Percentiles rank a stretch among this genome's conserved stretches.
Conservation (phyloP, 2,888 invertebrate genomes). For the Coremacera marginata region DNA sequence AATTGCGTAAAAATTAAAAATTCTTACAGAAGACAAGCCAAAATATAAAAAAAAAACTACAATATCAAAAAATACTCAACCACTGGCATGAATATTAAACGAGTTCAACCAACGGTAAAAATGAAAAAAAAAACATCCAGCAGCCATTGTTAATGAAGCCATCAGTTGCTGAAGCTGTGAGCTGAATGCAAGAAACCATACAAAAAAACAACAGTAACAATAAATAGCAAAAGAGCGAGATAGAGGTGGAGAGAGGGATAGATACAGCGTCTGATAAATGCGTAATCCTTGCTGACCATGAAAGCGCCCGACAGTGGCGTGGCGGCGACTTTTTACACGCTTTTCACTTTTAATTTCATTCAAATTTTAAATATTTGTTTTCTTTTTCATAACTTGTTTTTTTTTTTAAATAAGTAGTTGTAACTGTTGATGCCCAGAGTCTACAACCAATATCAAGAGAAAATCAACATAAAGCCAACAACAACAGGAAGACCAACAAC, state of each 20-base stretch:
- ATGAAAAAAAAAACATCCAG: conserved; percentile 24
- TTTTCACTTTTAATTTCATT: conserved; percentile 64
- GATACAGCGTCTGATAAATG: neutral
- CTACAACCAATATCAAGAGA: neutral
- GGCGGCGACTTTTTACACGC: conserved; percentile 56
- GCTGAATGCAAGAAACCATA: conserved; percentile 11
- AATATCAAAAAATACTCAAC: conserved; percentile 36
- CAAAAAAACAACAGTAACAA: neutral
- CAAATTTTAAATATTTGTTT: conserved; percentile 31
- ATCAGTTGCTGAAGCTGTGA: conserved; percentile 30
- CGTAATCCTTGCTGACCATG: conserved; percentile 14
- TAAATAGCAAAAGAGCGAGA: neutral
- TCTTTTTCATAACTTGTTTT: neutral
- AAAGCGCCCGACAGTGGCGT: neutral
- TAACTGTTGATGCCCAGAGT: too few relatives aligned
- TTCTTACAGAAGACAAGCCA: neutral
- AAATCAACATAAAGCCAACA: conserved; percentile 13
- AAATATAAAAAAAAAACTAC: conserved; percentile 25
- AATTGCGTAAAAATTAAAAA: conserved; percentile 29
- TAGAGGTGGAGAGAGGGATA: too few relatives aligned
- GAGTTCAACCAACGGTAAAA: conserved; percentile 43
- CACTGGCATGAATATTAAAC: conserved; percentile 42
- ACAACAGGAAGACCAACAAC: conserved; percentile 36
- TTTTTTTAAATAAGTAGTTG: neutral
- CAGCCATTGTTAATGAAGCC: conserved; percentile 39